These are phyloP conservation scores for Rhagologus leucostigma DNA, from an alignment of 2,113 vertebrate genomes.

Conservation along the genomic window DNA sequence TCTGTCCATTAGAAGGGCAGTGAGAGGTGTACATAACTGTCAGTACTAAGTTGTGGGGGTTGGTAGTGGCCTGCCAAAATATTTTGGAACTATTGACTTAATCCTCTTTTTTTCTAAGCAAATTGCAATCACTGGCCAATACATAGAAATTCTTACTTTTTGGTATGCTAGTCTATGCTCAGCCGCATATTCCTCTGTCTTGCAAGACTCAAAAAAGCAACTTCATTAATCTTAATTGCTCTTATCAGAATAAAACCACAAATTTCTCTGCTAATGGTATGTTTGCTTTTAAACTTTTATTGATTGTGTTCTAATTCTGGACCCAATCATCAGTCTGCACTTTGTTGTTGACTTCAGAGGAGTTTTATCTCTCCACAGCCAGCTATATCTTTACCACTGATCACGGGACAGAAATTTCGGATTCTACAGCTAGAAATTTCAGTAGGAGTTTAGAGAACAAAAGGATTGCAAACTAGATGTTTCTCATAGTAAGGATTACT, in stretches of 20 bases:
- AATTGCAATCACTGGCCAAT: background rate
- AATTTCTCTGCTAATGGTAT: background rate
- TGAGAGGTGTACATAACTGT: background rate
- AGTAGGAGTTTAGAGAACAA: background rate
- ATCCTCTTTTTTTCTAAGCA: background rate
- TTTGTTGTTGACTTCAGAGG: background rate
- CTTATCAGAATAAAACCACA: background rate
- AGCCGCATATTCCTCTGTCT: background rate
- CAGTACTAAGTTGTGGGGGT: background rate
- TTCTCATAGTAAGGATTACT: background rate
- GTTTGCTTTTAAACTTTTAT: background rate
- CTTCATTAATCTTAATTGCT: background rate
- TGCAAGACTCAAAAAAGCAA: background rate
- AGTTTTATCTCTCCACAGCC: background rate
- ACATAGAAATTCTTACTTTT: background rate
- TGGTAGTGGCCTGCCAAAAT: background rate
- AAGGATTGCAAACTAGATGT: background rate
- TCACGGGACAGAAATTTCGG: background rate
- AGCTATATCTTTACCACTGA: background rate
- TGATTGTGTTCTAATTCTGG: background rate
- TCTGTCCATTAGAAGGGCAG: background rate
- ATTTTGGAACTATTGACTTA: background rate
- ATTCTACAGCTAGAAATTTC: background rate
- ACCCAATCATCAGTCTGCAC: background rate
- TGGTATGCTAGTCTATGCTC: background rate